Conservation (phyloP, 2,888 invertebrate species). For the Liodrosophila aerea region DNA sequence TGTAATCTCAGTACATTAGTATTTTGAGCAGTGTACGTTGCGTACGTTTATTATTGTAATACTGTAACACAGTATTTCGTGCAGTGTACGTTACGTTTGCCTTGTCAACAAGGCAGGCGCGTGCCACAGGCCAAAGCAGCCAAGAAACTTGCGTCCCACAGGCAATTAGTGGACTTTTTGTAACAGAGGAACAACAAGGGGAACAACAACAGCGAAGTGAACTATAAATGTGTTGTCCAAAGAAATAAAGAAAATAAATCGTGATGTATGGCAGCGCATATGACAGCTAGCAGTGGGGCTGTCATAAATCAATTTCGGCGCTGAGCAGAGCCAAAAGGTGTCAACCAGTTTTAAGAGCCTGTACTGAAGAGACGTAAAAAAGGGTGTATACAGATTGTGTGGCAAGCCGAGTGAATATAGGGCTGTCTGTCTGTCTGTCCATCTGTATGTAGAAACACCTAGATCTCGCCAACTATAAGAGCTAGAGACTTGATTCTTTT, state of each 20-base stretch:
- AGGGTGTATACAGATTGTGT: too few relatives aligned
- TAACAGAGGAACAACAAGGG: conserved; percentile 3
- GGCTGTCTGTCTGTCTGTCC: too few relatives aligned
- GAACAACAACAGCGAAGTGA: conserved; percentile 4
- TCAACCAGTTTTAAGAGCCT: conserved; percentile 41
- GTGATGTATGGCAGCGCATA: conserved; percentile 40
- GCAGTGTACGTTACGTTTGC: conserved; percentile 31
- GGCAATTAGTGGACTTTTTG: conserved; percentile 38
- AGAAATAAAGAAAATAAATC: conserved; percentile 16
- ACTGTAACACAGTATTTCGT: too few relatives aligned
- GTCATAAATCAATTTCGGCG: conserved; percentile 62
- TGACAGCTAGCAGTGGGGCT: conserved; percentile 42
- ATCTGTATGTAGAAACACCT: too few relatives aligned
- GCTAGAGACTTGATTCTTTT: too few relatives aligned
- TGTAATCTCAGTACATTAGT: too few relatives aligned
- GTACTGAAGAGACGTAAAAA: conserved; percentile 1
- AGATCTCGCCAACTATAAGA: too few relatives aligned
- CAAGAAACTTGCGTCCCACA: conserved; percentile 21
- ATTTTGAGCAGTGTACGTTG: too few relatives aligned
- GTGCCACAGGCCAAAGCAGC: conserved; percentile 22
- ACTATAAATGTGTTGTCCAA: conserved; percentile 8
- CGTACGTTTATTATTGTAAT: too few relatives aligned
- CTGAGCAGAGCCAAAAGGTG: conserved; percentile 33
- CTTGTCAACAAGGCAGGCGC: too few relatives aligned
- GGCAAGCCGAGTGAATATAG: too few relatives aligned